phyloP scores from a whole-genome alignment of 2,113 vertebrate species.

The Daphoenositta chrysoptera region DNA sequence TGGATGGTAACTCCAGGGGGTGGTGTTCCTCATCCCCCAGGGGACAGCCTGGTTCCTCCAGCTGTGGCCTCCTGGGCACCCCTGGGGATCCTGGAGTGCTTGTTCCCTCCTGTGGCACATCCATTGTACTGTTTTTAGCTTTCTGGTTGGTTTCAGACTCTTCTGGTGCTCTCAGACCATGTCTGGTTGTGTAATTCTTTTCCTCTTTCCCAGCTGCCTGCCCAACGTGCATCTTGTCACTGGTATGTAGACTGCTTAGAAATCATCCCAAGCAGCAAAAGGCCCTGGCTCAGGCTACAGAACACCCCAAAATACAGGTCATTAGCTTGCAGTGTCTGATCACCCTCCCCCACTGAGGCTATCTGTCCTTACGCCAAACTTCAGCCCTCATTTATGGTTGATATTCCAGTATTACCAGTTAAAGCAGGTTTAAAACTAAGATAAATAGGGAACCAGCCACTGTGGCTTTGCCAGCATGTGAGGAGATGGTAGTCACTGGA shows the following conservation, averaged over 20 bases:
- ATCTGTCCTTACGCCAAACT: not conserved
- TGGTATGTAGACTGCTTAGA: not conserved
- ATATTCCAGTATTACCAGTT: not conserved
- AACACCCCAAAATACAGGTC: not conserved
- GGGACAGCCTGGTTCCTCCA: not conserved
- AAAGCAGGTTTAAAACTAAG: not conserved
- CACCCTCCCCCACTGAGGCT: not conserved
- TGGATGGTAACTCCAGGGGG: not conserved
- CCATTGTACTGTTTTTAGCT: not conserved
- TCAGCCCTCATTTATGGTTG: not conserved
- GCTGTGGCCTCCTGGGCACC: not conserved
- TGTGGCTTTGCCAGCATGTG: not conserved
- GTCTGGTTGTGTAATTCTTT: not conserved
- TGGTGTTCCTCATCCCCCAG: not conserved
- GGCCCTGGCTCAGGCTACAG: not conserved
- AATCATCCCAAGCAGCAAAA: not conserved
- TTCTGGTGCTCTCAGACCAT: not conserved
- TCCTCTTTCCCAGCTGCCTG: not conserved
- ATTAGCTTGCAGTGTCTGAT: not conserved
- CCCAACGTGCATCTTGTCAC: not conserved
- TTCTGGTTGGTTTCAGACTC: not conserved
- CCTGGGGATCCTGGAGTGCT: not conserved
- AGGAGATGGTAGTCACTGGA: not conserved
- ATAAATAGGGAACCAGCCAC: not conserved
- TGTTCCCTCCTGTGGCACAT: not conserved